phyloP scores from a whole-genome alignment of 2,888 invertebrate genomes.

The Proisotoma minuta region DNA sequence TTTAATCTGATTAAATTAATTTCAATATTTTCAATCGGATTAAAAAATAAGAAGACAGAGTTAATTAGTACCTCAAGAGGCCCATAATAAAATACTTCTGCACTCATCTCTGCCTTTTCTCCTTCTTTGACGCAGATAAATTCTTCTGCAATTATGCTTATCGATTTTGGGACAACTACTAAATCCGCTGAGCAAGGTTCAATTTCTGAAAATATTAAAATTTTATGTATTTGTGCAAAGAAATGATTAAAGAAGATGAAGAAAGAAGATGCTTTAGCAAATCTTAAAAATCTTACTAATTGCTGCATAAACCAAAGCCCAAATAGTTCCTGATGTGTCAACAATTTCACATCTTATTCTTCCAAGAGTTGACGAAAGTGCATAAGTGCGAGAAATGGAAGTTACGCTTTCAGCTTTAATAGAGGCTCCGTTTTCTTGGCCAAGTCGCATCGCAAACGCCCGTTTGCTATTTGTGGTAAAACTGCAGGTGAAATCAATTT shows the following conservation, averaged over 20 bases:
- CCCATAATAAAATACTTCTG: slow-evolving; percentile 22
- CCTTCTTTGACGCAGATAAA: slow-evolving; percentile 38
- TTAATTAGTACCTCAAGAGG: not conserved
- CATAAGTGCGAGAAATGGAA: slow-evolving; percentile 16
- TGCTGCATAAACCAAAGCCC: slow-evolving; percentile 27
- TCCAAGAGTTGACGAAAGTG: slow-evolving; percentile 1
- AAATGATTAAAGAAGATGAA: too few species aligned
- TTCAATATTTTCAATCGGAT: not conserved
- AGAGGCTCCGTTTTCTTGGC: slow-evolving; percentile 5
- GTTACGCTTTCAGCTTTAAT: slow-evolving; percentile 12
- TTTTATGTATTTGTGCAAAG: not conserved
- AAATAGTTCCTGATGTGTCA: slow-evolving; percentile 12
- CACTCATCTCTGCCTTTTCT: slow-evolving; percentile 7
- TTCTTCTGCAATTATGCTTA: slow-evolving; percentile 16
- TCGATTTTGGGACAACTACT: slow-evolving; percentile 17
- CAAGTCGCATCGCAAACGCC: slow-evolving; percentile 20
- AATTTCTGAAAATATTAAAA: not conserved
- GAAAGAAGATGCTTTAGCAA: too few species aligned
- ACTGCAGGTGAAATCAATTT: slow-evolving; percentile 32
- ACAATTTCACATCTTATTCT: slow-evolving; percentile 25
- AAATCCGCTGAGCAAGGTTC: not conserved
- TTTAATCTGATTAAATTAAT: slow-evolving; percentile 9
- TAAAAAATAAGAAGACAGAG: not conserved
- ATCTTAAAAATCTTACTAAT: slow-evolving; percentile 26
- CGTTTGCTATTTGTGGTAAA: slow-evolving; percentile 28